Evolutionary conservation across 2,888 invertebrate species (phyloP), one percentile per base, ranked within the genome.

Genomic region (Dryocosmus kuriphilus): DNA sequence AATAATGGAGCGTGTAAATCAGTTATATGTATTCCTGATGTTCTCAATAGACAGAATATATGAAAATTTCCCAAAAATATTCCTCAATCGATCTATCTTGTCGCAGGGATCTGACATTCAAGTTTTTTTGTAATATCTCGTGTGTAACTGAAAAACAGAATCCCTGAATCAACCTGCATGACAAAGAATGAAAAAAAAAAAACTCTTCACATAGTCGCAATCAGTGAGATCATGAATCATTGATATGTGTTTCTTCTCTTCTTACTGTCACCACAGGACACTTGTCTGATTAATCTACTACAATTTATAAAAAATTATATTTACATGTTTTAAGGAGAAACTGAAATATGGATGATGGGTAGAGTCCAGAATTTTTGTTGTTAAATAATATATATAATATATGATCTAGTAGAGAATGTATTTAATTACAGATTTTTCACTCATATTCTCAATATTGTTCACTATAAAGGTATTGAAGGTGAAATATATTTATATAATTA

Each of bases 31-130:
- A 27, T 78, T 71, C 57, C 11, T 24, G 24, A 57, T 57, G 24
- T 16, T 57, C 24, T 57, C 14, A 24, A 57, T 14, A 57, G 14
- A 57, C 24, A 22, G 57, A 57, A 57, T 57, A 14, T 24, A 16
- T 24, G 1, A 24, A 57, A 57, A 0, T 57, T 55, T 24, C 1
- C 4, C 57, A 0, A 57, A 24, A 57, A 57, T 24, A n/a, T 51
- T 9, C 57, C 61, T 74, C 71, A 55, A 38, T 27, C 74, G 82
- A 83, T 84, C 83, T 79, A 77, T 84, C 81, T 83, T 84, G 81
- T 82, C 79, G 79, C 57, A 75, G 24, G 73, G 46, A 57, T 38
- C 38, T 38, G n/a, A n/a, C 19, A 7, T n/a, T 19, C 6, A n/a
- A 19, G 7, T 46, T 46, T 46, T 46, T 46, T 46, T 8, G 2